Base-by-base conservation (phyloP, 1,140 invertebrate genomes). In the Bactericera cockerelli region DNA sequence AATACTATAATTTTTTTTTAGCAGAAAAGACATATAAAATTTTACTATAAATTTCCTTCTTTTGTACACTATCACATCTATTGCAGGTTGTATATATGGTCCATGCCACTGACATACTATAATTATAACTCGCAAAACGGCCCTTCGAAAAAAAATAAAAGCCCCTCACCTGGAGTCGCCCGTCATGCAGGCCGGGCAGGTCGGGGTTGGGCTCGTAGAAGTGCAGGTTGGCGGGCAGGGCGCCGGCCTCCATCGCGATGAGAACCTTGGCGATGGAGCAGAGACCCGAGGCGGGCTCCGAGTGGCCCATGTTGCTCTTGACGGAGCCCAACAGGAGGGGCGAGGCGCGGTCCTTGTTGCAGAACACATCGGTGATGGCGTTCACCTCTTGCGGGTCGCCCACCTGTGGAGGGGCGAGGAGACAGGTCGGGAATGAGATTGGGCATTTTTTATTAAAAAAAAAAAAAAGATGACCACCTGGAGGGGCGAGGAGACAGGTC, bases 241-340 rank as follows among this genome's bases (percentile, higher is more conserved):
- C 70, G 28, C 86, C 84, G 26, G 77, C 68, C 72, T 97, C 89
- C 85, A 97, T 93, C 2, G 91, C 85, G 56, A 97, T 81, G 2
- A 97, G 65, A n/a, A 90, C 76, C 70, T 98, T 97, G 1, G 86
- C 87, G 54, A 97, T 74, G 0, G 90, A 87, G 68, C 89, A 91
- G 0, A 95, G 69, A 33, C 90, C 90, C 63, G 93, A 96, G 0
- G 92, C 90, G 2, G 93, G 86, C 71, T 98, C 94, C 2, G 93
- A 83, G 67, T 99, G 95, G 0, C 95, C 95, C 89, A 98, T 95
- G 72, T 98, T 99, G 1, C 90, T 93, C 70, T 99, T 99, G 0
- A 96, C 87, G 0, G 93, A 96, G 1, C 95, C 95, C 67, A 99
- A 83, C 1, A 95, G 70, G 19, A 98, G 73, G 1, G 93, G 90